Percentiles rank a stretch among this genome's conserved stretches.
Evolutionary conservation across 2,113 vertebrate genomes (phyloP).

Genomic region (cat (Felis catus)): F.catus_Fca126_mat1.0 CM031419.1:144610001-144610500

Average conservation of each 20-base stretch:
- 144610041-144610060: constrained; percentile 83
- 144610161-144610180: constrained; percentile 40
- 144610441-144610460: too few relatives aligned
- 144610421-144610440: background rate
- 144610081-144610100: constrained; percentile 89
- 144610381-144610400: constrained; percentile 32
- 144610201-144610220: constrained; percentile 43
- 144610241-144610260: constrained; percentile 23
- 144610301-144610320: constrained; percentile 41
- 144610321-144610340: background rate
- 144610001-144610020: constrained; percentile 78
- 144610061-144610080: constrained; percentile 86
- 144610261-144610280: background rate
- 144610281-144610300: constrained; percentile 26
- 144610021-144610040: constrained; percentile 82
- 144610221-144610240: constrained; percentile 21
- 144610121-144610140: constrained; percentile 60
- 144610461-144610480: too few relatives aligned
- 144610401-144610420: background rate
- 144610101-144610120: constrained; percentile 83
- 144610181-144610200: constrained; percentile 44
- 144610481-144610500: too few relatives aligned
- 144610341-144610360: background rate
- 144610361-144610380: background rate
- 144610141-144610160: constrained; percentile 31